These are phyloP conservation scores for Barypeithes pellucidus DNA, from an alignment of 2,888 invertebrate genomes.

Conservation along the genomic window DNA sequence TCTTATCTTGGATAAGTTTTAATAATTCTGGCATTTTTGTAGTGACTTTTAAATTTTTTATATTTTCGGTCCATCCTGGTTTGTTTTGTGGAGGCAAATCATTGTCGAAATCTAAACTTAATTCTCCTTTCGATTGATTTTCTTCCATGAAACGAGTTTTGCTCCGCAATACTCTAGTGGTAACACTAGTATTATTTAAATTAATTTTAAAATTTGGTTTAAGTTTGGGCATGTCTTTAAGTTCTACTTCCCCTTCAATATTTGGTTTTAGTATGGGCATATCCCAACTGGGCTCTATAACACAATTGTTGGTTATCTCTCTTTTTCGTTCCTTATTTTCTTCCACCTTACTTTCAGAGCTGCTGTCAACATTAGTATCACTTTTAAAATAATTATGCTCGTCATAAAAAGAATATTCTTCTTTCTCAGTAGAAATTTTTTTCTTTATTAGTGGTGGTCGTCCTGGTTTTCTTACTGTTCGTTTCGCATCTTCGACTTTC, in stretches of 20 bases:
- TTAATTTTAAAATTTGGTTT: neutral
- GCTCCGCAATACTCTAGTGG: neutral
- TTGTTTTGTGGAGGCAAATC: neutral
- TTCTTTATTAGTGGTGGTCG: neutral
- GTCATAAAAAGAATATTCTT: neutral
- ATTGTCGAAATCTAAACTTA: neutral
- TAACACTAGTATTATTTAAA: neutral
- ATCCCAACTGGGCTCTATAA: neutral
- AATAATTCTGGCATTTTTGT: neutral
- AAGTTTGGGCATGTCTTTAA: neutral
- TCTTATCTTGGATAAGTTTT: neutral
- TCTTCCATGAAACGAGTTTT: neutral
- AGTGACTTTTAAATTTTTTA: neutral
- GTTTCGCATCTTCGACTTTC: neutral
- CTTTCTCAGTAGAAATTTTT: neutral
- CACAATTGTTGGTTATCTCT: neutral
- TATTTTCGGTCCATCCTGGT: neutral
- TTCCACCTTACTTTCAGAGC: neutral
- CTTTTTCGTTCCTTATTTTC: neutral
- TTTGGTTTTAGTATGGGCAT: neutral
- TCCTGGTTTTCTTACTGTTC: neutral
- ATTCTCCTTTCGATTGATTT: neutral
- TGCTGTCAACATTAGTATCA: neutral
- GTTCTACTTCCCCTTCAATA: neutral
- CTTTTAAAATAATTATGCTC: conserved; percentile 7